phyloP scores from a whole-genome alignment of 2,797 vertebrate species.

The Ctenosaura bakeri region DNA sequence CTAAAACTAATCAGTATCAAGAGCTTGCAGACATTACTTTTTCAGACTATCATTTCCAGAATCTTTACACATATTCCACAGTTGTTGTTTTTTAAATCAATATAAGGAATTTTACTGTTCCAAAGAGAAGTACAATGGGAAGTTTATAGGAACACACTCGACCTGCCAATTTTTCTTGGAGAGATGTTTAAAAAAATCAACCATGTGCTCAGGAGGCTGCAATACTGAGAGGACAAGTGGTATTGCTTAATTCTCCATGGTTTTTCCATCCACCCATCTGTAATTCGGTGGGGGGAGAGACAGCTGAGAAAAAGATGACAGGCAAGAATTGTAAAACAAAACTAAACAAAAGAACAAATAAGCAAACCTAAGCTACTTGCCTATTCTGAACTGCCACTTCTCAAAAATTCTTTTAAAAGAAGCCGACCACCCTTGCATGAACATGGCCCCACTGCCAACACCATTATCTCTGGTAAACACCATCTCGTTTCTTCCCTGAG shows the following conservation, averaged over 20 bases:
- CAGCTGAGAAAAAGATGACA: not conserved
- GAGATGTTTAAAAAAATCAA: not conserved
- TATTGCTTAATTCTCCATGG: not conserved
- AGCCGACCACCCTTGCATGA: not conserved
- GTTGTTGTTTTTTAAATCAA: not conserved
- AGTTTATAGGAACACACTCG: not conserved
- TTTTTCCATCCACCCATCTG: constrained; percentile 3
- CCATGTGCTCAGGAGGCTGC: not conserved
- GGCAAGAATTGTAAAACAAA: not conserved
- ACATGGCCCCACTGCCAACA: not conserved
- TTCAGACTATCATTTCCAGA: not conserved
- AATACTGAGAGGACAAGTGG: not conserved
- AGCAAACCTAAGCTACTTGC: not conserved
- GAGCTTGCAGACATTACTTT: not conserved
- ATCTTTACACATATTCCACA: not conserved
- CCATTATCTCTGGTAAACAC: not conserved
- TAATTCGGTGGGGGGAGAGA: not conserved
- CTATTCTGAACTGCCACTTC: not conserved
- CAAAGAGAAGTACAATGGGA: not conserved
- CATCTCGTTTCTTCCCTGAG: not conserved
- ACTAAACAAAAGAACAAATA: not conserved
- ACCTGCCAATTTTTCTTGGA: not conserved
- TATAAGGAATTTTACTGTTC: not conserved
- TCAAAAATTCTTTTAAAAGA: constrained; percentile 5
- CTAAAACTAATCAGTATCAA: not conserved